Base-by-base conservation (phyloP, 2,888 invertebrate species). In the Drosophila anceps region DNA sequence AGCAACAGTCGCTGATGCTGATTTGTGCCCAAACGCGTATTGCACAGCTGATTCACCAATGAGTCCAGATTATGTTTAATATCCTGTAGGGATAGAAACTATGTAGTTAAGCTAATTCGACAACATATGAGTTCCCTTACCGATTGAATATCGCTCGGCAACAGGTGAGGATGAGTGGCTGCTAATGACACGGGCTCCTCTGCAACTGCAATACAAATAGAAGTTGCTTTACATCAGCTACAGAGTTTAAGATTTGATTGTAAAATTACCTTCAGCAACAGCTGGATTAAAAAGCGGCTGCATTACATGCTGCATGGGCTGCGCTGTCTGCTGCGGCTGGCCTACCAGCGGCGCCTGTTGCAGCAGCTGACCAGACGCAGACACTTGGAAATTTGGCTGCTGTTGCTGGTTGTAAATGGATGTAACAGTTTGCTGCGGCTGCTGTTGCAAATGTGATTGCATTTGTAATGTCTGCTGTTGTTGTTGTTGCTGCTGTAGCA, bases 31-130 rank as follows among this genome's bases (percentile, higher is more conserved):
- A 93, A 85, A 7, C 92, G 91, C 39, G 92, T 90, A 57, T 91
- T 91, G 68, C 92, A 91, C 73, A 93, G 77, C 59, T 92, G 92
- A 69, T 91, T 92, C 15, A 93, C 91, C 68, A 92, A 82, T 3
- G 91, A 90, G 73, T 93, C 93, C 65, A 93, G 75, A 83, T 93
- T 93, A 70, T 92, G 92, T 81, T 93, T 93, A 46, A 93, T 93
- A 71, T 93, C 93, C 93, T 93, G 57, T 20, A 76, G 69, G 27
- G 2, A 60, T 4, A 46, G 2, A 31, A 24, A 1, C 13, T 8
- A 18, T 31, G 35, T 41, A 33, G 18, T 50, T 24, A 20, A 20
- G 24, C 5, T 35, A 3, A 8, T 35, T 3, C 0, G 5, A 33
- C 7, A 43, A 39, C 4, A 0, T 41, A 31, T 33, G 9, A 33